Base-by-base conservation (phyloP, 1,140 invertebrate genomes). In the Bradynema listronoti region DNA sequence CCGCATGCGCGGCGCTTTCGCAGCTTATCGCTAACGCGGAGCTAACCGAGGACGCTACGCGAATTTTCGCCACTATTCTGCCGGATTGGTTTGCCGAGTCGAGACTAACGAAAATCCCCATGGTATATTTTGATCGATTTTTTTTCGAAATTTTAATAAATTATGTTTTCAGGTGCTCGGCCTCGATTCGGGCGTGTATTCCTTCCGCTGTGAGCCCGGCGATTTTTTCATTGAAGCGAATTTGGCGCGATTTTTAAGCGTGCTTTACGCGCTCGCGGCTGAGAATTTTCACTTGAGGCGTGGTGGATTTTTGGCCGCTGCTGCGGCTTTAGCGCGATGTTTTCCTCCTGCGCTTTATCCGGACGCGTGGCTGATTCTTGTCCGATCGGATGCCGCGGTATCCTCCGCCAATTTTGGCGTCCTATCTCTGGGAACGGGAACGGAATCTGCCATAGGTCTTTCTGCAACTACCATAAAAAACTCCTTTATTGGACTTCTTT, bases 101-200 rank as follows among this genome's bases (percentile, higher is more conserved):
- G 46, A 27, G 34, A 25, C 24, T 19, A 22, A 27, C 29, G 0
- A n/a, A n/a, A 36, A 7, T 63, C 27, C 61, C 61, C 22, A 34
- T 63, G 61, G 61, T 63, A 41, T 30, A 29, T 11, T 49, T 63
- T 49, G 5, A n/a, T 56, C 25, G 34, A 56, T 19, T 39, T 39
- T 39, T 39, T 11, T 39, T 39, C 19, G 19, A 11, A 39, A 39
- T 39, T 39, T 39, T 39, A 11, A 39, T 39, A 39, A 39, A 39
- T 11, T 39, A 39, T 39, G 24, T 9, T 7, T 61, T 65, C n/a
- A 61, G 58, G 33, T 61, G 19, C 63, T 61, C 42, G 58, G 58
- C 7, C 5, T 61, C 29, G 3, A 25, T 50, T 11, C 63, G 19
- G 19, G 27, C 7, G 25, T 22, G 3, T 61, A 53, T 50, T 25